A percentile compares a stretch with the other conserved stretches of the same genome.
These are phyloP conservation scores for Zeuzera pyrina DNA, from an alignment of 2,888 invertebrate species.

Conservation along the genomic window DNA sequence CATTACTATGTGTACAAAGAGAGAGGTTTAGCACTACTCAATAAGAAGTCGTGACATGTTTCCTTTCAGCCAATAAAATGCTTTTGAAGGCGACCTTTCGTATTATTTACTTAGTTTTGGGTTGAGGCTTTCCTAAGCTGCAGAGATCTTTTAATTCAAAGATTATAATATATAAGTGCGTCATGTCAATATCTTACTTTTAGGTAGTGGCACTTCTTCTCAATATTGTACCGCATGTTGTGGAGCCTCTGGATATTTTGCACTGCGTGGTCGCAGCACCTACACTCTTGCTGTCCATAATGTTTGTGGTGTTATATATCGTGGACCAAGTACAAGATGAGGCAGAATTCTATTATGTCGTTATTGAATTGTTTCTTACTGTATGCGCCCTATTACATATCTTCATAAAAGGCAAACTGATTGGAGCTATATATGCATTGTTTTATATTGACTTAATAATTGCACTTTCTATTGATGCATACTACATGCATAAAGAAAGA, in stretches of 20 bases:
- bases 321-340: constrained; percentile 58
- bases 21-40: constrained; percentile 30
- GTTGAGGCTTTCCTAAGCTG: too few species aligned
- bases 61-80: too few species aligned
- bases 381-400: constrained; percentile 30
- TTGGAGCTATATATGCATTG: constrained; percentile 49
- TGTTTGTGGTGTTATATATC: constrained; percentile 52
- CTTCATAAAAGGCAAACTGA: constrained; percentile 29
- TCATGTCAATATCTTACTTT: constrained; percentile 38
- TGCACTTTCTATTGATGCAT: constrained; percentile 45
- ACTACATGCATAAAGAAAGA: constrained; percentile 46
- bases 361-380: constrained; percentile 35
- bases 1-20: constrained; percentile 43
- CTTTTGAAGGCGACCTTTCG: background rate
- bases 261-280: constrained; percentile 53
- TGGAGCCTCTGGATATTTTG: constrained; percentile 42
- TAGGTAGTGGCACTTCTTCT: constrained; percentile 64
- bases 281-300: constrained; percentile 52
- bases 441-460: constrained; percentile 55
- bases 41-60: too few species aligned
- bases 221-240: constrained; percentile 54
- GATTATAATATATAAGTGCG: background rate
- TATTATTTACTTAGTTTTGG: background rate
- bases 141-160: too few species aligned
- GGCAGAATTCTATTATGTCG: constrained; percentile 48